Base-by-base conservation (phyloP, 2,797 vertebrate genomes). In the Poliocrania exsul region DNA sequence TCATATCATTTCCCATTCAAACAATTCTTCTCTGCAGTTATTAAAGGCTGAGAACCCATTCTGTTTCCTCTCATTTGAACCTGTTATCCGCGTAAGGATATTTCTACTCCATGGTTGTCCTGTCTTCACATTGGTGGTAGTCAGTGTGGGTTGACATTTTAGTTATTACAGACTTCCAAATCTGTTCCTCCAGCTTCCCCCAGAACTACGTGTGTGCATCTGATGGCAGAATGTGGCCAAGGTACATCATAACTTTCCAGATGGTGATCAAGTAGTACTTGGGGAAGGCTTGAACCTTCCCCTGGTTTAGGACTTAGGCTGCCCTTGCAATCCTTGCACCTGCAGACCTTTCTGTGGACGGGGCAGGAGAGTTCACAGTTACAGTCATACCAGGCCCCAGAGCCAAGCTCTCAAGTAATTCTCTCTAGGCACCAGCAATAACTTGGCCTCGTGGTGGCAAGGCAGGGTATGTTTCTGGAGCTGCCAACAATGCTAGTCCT, bases 1-100 rank as follows among this genome's bases (percentile, higher is more conserved):
- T 86, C 67, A 86, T 95, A 84, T 15, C 38, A 78, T 90, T 95
- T 91, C 69, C 64, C 78, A 80, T 72, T 83, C 87, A 93, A 83
- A 78, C 19, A 26, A 20, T 57, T 90, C 79, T 64, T 97, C 57
- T 66, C 50, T 17, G 1, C 47, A 31, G 29, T 50, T 92, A 31
- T 77, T 90, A 44, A 90, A 81, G n/a, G 77, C 77, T 90, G 38
- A 62, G 33, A 65, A 56, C 40, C 51, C n/a, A 10, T 60, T 94
- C 40, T 83, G 6, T 78, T 92, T 70, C 28, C 18, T 95, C 67
- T 96, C 37, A 49, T n/a, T 18, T 88, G 57, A 49, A 67, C 64
- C 26, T 71, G 37, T 92, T 91, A 88, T 51, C 57, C 56, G 47
- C 16, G 1, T 24, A 57, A 83, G 56, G 58, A 4, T 78, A 71